Conservation (phyloP, 2,113 vertebrate genomes). For the Isurus oxyrinchus region DNA sequence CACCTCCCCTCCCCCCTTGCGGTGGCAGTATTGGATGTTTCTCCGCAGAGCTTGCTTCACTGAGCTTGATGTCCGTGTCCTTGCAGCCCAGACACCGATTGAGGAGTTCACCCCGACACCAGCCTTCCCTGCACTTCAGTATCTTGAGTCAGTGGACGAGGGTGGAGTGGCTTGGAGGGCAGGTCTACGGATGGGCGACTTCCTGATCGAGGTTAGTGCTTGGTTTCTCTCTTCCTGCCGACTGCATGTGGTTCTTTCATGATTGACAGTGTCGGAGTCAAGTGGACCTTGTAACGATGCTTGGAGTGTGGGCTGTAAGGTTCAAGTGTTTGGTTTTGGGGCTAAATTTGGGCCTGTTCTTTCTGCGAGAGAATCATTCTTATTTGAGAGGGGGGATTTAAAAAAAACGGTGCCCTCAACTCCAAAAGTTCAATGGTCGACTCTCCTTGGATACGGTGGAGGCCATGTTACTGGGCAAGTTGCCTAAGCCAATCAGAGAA, state of each 20-base stretch:
- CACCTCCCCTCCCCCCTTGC: too few species aligned
- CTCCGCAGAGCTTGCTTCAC: neutral
- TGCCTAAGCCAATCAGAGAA: neutral
- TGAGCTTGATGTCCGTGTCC: slow-evolving; percentile 1
- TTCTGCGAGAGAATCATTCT: neutral
- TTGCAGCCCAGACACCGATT: slow-evolving; percentile 82
- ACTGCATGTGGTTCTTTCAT: neutral
- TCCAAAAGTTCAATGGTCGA: too few species aligned
- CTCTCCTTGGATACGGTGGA: neutral
- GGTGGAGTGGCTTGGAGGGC: slow-evolving; percentile 86
- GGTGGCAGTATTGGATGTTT: neutral
- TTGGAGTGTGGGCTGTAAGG: neutral
- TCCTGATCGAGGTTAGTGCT: slow-evolving; percentile 78
- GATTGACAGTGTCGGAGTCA: neutral
- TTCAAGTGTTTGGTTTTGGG: neutral
- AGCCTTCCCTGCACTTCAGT: slow-evolving; percentile 84
- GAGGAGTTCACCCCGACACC: slow-evolving; percentile 88
- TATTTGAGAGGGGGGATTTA: neutral
- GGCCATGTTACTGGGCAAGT: neutral
- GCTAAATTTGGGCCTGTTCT: neutral
- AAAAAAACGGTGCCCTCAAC: neutral
- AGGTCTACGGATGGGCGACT: slow-evolving; percentile 84
- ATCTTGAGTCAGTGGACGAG: slow-evolving; percentile 85
- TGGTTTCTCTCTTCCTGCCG: neutral
- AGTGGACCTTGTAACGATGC: neutral